Conservation (phyloP, 2,113 vertebrate genomes). For the Ciconia boyciana region DNA sequence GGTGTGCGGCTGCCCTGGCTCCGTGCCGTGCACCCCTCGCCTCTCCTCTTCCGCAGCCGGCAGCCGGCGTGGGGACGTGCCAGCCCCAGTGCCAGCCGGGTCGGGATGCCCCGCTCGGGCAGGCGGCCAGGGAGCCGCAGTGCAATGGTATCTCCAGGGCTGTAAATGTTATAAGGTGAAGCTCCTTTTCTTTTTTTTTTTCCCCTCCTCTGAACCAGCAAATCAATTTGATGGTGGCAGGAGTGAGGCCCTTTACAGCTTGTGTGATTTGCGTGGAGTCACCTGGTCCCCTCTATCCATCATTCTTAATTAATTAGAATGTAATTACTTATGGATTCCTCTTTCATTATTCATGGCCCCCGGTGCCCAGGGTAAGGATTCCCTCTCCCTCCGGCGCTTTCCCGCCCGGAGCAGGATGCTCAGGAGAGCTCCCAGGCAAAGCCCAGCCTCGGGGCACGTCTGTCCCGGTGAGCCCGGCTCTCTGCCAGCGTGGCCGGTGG, state of each 20-base stretch:
- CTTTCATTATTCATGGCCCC: slow-evolving; percentile 50
- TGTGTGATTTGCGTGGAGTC: background rate
- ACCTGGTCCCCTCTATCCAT: slow-evolving; percentile 53
- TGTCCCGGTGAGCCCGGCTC: accelerated
- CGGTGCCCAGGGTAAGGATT: background rate
- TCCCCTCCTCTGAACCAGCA: background rate
- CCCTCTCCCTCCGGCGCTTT: background rate
- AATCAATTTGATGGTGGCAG: slow-evolving; percentile 46
- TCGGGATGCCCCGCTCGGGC: accelerated
- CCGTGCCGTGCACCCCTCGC: accelerated
- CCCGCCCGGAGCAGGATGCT: background rate
- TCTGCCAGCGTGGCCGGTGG: accelerated
- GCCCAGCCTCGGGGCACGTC: accelerated
- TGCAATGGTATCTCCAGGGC: background rate
- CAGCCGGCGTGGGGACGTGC: accelerated
- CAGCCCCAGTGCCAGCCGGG: background rate
- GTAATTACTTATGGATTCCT: slow-evolving; percentile 71
- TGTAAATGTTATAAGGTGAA: accelerated
- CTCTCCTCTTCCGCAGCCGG: too few species aligned
- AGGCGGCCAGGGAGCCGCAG: accelerated
- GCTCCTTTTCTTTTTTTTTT: background rate
- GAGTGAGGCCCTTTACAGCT: slow-evolving; percentile 17
- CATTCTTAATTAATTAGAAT: slow-evolving; percentile 72
- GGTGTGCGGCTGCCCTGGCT: background rate
- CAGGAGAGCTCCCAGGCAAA: background rate